These are phyloP conservation scores for Philonicus albiceps DNA, from an alignment of 2,888 invertebrate genomes.

Conservation along the genomic window DNA sequence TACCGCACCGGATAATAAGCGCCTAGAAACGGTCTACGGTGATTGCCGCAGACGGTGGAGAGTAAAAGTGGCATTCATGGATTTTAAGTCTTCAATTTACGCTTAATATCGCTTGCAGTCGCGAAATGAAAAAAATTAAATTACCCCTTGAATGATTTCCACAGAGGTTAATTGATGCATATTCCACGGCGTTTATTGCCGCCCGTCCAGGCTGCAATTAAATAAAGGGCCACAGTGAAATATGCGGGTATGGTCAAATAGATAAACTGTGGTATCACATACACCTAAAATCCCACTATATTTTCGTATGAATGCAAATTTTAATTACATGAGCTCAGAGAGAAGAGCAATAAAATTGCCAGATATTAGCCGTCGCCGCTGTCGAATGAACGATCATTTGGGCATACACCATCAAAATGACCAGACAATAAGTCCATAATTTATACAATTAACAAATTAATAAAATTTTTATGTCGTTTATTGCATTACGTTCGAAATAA, in stretches of 20 bases:
- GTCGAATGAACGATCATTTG: not conserved
- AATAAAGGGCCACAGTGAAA: not conserved
- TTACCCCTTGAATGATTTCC: not conserved
- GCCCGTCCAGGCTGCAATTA: not conserved
- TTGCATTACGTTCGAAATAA: conserved; percentile 36
- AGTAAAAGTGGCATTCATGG: not conserved
- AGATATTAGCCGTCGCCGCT: not conserved
- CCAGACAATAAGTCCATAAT: conserved; percentile 42
- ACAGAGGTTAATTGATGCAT: not conserved
- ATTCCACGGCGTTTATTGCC: not conserved
- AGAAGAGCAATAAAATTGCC: conserved; percentile 18
- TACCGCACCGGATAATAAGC: not conserved
- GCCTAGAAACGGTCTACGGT: not conserved
- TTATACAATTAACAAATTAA: conserved; percentile 43
- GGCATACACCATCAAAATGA: not conserved
- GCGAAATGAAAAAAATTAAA: not conserved
- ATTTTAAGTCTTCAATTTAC: not conserved
- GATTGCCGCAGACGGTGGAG: not conserved
- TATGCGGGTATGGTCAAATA: not conserved
- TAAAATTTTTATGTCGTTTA: conserved; percentile 36
- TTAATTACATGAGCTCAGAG: conserved; percentile 11
- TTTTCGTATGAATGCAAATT: conserved; percentile 30
- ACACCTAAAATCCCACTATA: not conserved
- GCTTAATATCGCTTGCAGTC: not conserved
- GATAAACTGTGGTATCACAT: not conserved